Evolutionary conservation across 2,113 vertebrate genomes (phyloP), one percentile per base, ranked within the genome.

Genomic region (Orycteropus afer): DNA sequence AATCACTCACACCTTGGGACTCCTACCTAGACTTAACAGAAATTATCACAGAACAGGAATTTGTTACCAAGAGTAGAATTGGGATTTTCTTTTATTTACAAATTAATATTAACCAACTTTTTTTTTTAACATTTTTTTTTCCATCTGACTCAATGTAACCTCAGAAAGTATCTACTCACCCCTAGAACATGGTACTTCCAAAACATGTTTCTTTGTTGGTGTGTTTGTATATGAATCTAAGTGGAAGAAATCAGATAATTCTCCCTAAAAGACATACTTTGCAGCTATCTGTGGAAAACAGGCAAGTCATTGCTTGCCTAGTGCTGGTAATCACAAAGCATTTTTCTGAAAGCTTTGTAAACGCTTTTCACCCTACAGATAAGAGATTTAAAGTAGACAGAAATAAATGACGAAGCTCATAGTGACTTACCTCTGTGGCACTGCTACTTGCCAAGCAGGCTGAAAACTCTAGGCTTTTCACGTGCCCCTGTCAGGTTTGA

Each of bases 341-440:
- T 22, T 95, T 86, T 95, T 87, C 94, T 97, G 96, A 97, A 97
- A 97, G 96, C 92, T 97, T 97, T 97, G 96, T 93, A 97, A 96
- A 97, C 85, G 95, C 79, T 92, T 95, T 91, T 88, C 23, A 2
- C 89, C 93, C 74, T 84, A 86, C 86, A 97, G 96, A 96, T 96
- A 97, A 96, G 86, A 97, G 95, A 97, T 84, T 96, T 97, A 96
- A 96, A 96, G 94, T 79, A 93, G 92, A 96, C 45, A 55, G 86
- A 96, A 96, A 96, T 74, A 95, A 96, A 97, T 80, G 53, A 87
- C 77, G 84, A 55, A 74, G 73, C 77, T 95, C 90, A 12, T 61
- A 74, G 95, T 81, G 90, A 96, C 95, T 95, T 97, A 93, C 96
- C 92, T 93, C 79, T 37, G 7, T 13, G 78, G 69, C 85, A 93